Percentiles rank a stretch among this genome's conserved stretches.
phyloP scores from a whole-genome alignment of 2,888 invertebrate genomes.

The Amphiduros pacificus region DNA sequence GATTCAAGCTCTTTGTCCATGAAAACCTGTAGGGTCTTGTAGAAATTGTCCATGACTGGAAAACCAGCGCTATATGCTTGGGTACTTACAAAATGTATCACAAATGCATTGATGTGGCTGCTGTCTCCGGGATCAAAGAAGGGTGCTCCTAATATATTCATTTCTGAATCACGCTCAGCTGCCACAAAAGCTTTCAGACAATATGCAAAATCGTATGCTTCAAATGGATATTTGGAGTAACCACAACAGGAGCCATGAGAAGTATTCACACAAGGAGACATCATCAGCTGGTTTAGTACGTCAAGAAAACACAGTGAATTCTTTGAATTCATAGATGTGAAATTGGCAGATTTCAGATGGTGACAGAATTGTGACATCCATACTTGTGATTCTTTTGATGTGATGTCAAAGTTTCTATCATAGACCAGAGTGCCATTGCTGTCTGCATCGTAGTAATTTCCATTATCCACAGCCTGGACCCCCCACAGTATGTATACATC shows the following conservation, averaged over 20 bases:
- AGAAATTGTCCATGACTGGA: constrained; percentile 77
- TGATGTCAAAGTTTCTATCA: constrained; percentile 80
- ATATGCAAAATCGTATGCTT: not conserved
- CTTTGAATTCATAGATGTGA: not conserved
- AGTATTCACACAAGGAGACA: not conserved
- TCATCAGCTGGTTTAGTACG: not conserved
- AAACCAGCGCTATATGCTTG: constrained; percentile 70
- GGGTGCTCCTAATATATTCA: not conserved
- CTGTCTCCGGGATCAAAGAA: not conserved
- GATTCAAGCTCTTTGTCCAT: constrained; percentile 68
- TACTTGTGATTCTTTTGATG: constrained; percentile 75
- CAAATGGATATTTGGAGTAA: not conserved
- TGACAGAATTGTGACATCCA: constrained; percentile 83
- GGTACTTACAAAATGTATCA: not conserved
- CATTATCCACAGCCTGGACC: constrained; percentile 79
- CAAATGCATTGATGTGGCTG: not conserved
- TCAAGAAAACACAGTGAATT: not conserved
- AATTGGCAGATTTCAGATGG: not conserved
- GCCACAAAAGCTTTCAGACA: not conserved
- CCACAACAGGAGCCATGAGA: not conserved
- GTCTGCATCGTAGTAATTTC: constrained; percentile 79
- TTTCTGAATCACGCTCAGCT: not conserved
- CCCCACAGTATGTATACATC: constrained; percentile 70
- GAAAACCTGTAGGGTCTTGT: constrained; percentile 74
- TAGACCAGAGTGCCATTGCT: constrained; percentile 75